Base-by-base conservation (phyloP, 1,140 invertebrate species). In the Thalassaphorura encarpata region DNA sequence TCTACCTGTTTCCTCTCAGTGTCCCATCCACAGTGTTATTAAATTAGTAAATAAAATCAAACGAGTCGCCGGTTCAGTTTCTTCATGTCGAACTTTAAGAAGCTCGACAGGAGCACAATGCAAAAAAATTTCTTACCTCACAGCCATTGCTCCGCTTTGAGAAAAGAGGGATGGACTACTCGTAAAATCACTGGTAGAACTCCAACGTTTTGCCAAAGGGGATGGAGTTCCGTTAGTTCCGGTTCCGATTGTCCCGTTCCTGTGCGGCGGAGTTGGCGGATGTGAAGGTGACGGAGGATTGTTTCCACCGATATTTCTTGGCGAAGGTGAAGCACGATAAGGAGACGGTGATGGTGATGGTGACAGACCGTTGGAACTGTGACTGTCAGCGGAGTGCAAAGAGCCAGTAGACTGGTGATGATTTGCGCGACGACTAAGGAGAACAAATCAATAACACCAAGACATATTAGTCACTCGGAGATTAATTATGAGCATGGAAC, bases 331-430 rank as follows among this genome's bases (percentile, higher is more conserved):
- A 51, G 62, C 59, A 47, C 62, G 55, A 58, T 67, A 54, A 16
- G 87, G 86, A 40, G 84, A 85, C 21, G 87, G 85, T 0, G 86
- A 87, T 45, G 75, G 84, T 39, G 85, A 82, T 1, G 86, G 85
- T 33, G 85, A 87, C 41, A 85, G 80, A 52, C 84, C 85, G 63
- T 81, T 87, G 29, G 85, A 88, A 66, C 84, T 87, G 33, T 83
- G 84, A 54, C 84, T 85, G 64, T 88, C 87, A n/a, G 69, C 68
- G 43, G 85, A 88, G 68, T 89, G 86, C 39, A 91, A 73, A 36
- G 85, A 88, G 29, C 84, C 85, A 42, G 84, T 89, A 4, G 85
- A 88, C 69, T 89, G 86, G 70, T 89, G 87, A 69, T 87, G 85
- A 31, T 83, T 80, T 18, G 80, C 82, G 64, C 81, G 78, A 71